Conservation (phyloP, 2,113 vertebrate genomes). For the Brienomyrus brachyistius region DNA sequence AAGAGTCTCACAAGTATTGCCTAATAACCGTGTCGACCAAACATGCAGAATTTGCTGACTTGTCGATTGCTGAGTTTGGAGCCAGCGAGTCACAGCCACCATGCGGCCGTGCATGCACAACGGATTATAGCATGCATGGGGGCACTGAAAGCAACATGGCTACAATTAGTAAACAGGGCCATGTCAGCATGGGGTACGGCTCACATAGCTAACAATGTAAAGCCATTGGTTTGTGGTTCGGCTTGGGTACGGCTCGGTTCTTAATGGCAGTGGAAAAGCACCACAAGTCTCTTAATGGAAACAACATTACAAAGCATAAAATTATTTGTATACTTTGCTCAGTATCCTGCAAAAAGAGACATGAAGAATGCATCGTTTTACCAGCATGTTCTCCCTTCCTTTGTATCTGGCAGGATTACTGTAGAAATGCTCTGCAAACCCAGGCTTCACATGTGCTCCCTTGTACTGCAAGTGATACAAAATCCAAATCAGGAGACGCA, state of each 20-base stretch:
- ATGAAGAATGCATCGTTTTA: constrained; percentile 38
- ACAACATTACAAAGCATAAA: neutral
- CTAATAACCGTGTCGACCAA: neutral
- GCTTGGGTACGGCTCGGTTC: neutral
- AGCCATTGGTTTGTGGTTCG: neutral
- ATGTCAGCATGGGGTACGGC: neutral
- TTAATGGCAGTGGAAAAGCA: neutral
- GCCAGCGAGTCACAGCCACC: neutral
- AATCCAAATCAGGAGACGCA: neutral
- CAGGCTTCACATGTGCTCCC: constrained; percentile 97
- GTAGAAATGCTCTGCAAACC: constrained; percentile 98
- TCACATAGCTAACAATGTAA: neutral
- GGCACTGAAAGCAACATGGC: neutral
- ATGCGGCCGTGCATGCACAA: too few species aligned
- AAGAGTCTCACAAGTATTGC: neutral
- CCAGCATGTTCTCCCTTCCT: constrained; percentile 80
- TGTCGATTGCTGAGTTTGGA: neutral
- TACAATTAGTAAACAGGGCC: neutral
- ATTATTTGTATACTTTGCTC: neutral
- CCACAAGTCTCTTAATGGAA: neutral
- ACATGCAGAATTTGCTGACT: neutral
- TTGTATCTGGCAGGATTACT: constrained; percentile 97
- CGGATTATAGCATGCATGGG: neutral
- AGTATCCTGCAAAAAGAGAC: neutral
- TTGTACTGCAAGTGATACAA: constrained; percentile 80